Evolutionary conservation across 2,888 invertebrate species (phyloP), one percentile per base, ranked within the genome.

Genomic region (Odontothrips loti): DNA sequence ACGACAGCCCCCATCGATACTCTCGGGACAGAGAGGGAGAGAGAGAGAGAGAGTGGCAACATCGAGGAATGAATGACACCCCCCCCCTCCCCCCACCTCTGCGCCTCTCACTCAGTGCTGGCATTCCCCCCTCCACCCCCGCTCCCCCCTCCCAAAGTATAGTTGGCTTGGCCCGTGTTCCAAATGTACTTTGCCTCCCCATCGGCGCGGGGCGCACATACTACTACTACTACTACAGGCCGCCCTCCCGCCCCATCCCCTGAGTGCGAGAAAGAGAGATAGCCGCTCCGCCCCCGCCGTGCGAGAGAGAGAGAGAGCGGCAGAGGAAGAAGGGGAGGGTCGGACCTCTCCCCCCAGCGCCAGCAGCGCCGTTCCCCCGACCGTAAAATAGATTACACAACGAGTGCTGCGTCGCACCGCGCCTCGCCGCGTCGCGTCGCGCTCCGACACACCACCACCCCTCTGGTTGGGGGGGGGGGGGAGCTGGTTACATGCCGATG

Each of bases 341-440:
- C 68, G 68, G 23, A 43, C 34, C 58, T 58, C 58, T 20, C 58
- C 58, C 58, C 15, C 34, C 34, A 43, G 34, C 34, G 34, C 34
- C 34, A 6, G 34, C 34, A 17, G 58, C 68, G 11, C 68, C 68
- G 68, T 27, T 75, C 68, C 68, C 68, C 68, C 68, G 68, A 75
- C 68, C 68, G 68, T 75, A 75, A 75, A 75, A 75, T 75, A 75
- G 68, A 75, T 75, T 75, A 75, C 58, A 58, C 58, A 58, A 58
- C 58, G 58, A 58, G 58, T n/a, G 58, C 58, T n/a, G 58, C 58
- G 58, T 58, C 58, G 20, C 58, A 0, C 58, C 4, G 20, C 58
- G 17, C 58, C 58, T 43, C 34, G 34, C 34, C 34, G 34, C 34
- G 34, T 6, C 34, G 34, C 34, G 6, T 15, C 58, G 58, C 58